Conservation (phyloP, 2,113 vertebrate species). For the Gasterosteus aculeatus region DNA sequence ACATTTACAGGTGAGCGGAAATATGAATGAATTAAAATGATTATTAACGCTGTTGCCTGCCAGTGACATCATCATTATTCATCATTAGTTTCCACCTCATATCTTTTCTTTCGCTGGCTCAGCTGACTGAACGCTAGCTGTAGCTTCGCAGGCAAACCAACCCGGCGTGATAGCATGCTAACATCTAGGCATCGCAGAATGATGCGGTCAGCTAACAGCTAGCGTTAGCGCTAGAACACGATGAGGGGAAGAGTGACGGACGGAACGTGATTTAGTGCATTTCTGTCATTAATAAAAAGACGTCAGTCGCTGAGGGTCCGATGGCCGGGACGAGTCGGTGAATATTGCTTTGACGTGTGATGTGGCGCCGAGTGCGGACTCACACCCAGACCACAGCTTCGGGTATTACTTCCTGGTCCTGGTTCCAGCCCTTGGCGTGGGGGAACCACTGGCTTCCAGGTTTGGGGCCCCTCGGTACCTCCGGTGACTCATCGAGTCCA, state of each 20-base stretch:
- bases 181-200: too few species aligned
- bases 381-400: neutral
- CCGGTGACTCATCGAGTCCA: constrained; percentile 17
- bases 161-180: neutral
- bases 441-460: constrained; percentile 20
- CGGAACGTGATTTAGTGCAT: constrained; percentile 64
- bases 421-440: neutral
- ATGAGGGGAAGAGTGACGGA: neutral
- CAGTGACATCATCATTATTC: too few species aligned
- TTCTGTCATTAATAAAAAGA: constrained; percentile 67
- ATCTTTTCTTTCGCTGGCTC: too few species aligned
- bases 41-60: too few species aligned
- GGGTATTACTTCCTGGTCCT: too few species aligned
- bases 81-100: too few species aligned
- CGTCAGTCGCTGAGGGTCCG: neutral
- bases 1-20: constrained; percentile 82
- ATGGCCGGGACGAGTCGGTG: neutral
- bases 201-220: neutral
- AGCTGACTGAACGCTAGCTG: constrained; percentile 4
- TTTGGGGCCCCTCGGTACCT: neutral
- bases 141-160: too few species aligned
- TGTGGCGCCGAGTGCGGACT: neutral
- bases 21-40: too few species aligned
- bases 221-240: neutral
- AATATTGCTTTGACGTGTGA: too few species aligned